Evolutionary conservation across 2,113 vertebrate species (phyloP).

Genomic region (Macquaria australasica): DNA sequence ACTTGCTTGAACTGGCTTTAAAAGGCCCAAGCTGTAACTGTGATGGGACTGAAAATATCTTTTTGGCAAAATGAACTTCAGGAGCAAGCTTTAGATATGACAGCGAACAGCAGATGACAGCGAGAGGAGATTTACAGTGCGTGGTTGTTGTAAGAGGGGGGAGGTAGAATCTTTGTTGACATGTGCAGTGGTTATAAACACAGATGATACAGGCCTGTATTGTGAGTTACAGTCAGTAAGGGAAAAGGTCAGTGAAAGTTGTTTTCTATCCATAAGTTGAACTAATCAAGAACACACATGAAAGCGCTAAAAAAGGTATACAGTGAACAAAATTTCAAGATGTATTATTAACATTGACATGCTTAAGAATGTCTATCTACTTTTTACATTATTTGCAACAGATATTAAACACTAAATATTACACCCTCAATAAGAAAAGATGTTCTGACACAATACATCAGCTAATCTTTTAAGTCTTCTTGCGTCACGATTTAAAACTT

Average conservation of each 20-base stretch:
- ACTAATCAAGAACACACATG: background rate
- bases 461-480: background rate
- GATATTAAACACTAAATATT: background rate
- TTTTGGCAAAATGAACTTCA: background rate
- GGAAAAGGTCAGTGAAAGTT: conserved; percentile 16
- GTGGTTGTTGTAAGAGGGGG: background rate
- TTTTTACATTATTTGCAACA: background rate
- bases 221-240: conserved; percentile 34
- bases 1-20: background rate
- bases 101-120: background rate
- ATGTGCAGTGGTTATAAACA: conserved; percentile 23
- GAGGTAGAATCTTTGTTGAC: conserved; percentile 42
- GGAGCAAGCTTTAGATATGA: background rate
- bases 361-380: background rate
- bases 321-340: background rate
- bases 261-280: conserved; percentile 17
- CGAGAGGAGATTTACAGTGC: background rate
- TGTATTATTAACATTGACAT: background rate
- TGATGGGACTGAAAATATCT: background rate
- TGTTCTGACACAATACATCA: background rate
- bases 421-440: background rate
- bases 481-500: conserved; percentile 4
- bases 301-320: background rate
- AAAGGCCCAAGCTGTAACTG: background rate
- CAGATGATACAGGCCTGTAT: conserved; percentile 45